Conservation (phyloP, 2,888 invertebrate species). For the Anoncus sp. region DNA sequence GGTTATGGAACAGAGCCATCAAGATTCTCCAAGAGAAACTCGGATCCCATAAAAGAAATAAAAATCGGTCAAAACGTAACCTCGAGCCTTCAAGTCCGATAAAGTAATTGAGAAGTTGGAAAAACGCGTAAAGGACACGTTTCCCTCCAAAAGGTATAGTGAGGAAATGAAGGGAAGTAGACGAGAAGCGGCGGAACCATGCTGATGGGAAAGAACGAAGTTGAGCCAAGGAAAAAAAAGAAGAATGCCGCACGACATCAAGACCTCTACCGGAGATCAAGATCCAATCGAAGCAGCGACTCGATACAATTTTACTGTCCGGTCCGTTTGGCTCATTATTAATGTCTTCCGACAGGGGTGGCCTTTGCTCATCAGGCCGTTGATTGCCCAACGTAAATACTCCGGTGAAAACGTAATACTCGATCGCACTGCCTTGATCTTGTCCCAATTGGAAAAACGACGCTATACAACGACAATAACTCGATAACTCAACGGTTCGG, state of each 20-base stretch:
- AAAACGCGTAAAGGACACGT: background rate
- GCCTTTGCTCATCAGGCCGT: slow-evolving; percentile 4
- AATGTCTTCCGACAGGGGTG: slow-evolving; percentile 4
- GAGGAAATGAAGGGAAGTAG: background rate
- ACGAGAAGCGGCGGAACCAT: too few relatives aligned
- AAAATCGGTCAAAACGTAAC: background rate
- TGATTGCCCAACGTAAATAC: slow-evolving; percentile 21
- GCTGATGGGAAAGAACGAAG: background rate
- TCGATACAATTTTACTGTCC: slow-evolving; percentile 32
- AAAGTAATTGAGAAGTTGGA: slow-evolving; percentile 46
- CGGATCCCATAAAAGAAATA: too few relatives aligned
- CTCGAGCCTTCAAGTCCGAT: slow-evolving; percentile 43
- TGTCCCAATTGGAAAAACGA: slow-evolving; percentile 22
- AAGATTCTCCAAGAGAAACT: too few relatives aligned
- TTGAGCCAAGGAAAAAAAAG: background rate
- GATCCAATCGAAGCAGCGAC: background rate
- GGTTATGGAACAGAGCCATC: too few relatives aligned
- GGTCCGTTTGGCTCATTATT: slow-evolving; percentile 28
- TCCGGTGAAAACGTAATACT: slow-evolving; percentile 47
- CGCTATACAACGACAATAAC: slow-evolving; percentile 32
- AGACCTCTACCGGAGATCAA: background rate
- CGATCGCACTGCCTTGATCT: slow-evolving; percentile 36
- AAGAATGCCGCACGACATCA: background rate
- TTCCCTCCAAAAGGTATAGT: background rate
- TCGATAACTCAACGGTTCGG: slow-evolving; percentile 55